Percentiles rank a stretch among this genome's conserved stretches.
phyloP scores from a whole-genome alignment of 2,888 invertebrate species.

The Neelides folsomi region DNA sequence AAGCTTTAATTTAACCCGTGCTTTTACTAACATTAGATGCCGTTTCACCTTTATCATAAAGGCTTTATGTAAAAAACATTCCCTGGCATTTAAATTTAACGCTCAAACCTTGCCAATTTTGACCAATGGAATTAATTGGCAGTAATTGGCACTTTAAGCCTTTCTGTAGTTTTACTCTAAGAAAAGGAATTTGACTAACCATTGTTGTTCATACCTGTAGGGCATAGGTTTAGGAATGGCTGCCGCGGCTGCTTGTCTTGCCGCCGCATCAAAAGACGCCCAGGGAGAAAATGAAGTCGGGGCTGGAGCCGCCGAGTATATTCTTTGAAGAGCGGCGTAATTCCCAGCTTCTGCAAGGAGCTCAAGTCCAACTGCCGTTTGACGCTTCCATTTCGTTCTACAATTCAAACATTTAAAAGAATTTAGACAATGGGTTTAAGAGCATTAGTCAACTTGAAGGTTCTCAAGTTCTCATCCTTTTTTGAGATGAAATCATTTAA shows the following conservation, averaged over 20 bases:
- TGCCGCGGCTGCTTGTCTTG: slow-evolving; percentile 39
- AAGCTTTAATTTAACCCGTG: not conserved
- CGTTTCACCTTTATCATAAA: not conserved
- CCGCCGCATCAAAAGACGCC: slow-evolving; percentile 50
- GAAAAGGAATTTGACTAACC: slow-evolving; percentile 5
- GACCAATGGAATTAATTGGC: too few species aligned
- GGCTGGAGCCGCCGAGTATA: slow-evolving; percentile 61
- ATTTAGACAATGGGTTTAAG: too few species aligned
- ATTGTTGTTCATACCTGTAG: slow-evolving; percentile 43
- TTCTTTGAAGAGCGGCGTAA: slow-evolving; percentile 93
- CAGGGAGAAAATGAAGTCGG: slow-evolving; percentile 39
- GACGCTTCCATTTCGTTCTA: slow-evolving; percentile 99
- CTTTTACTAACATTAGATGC: not conserved
- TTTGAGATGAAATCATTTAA: too few species aligned
- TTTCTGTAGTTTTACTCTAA: too few species aligned
- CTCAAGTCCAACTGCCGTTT: slow-evolving; percentile 93
- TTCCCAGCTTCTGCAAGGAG: slow-evolving; percentile 93
- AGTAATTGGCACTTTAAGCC: too few species aligned
- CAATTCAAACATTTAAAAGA: slow-evolving; percentile 33
- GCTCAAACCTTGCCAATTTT: too few species aligned
- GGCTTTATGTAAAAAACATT: not conserved
- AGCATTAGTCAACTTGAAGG: too few species aligned
- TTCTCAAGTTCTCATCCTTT: too few species aligned
- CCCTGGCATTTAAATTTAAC: too few species aligned
- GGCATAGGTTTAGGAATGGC: slow-evolving; percentile 78